Conservation (phyloP, 92 coral and sea anemone genomes). For the Actinernus sp. region DNA sequence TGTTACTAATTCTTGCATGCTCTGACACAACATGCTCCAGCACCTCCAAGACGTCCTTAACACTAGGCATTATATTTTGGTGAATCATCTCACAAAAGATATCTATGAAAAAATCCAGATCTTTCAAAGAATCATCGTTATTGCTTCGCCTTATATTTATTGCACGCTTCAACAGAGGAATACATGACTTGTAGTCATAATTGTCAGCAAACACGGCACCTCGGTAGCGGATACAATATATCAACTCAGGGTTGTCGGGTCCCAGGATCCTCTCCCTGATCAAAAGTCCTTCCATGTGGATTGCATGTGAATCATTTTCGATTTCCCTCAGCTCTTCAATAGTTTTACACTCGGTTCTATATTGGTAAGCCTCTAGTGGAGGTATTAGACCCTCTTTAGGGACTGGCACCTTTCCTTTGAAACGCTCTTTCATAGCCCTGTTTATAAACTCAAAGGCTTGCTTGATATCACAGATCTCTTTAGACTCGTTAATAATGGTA, state of each 20-base stretch:
- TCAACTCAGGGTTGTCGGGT: too few species aligned
- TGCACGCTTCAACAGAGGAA: too few species aligned
- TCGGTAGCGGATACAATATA: too few species aligned
- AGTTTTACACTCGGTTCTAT: conserved; percentile 66
- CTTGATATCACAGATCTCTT: conserved; percentile 62
- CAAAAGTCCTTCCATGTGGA: conserved; percentile 81
- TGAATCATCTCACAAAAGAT: conserved; percentile 88
- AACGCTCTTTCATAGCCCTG: conserved; percentile 68
- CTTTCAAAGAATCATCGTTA: conserved; percentile 79
- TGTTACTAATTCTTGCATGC: conserved; percentile 55
- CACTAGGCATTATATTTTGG: conserved; percentile 58
- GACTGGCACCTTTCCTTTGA: conserved; percentile 4
- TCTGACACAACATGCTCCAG: conserved; percentile 62
- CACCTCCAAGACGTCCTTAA: conserved; percentile 59
- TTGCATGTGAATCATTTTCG: conserved; percentile 59
- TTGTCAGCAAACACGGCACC: too few species aligned
- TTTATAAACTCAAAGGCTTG: conserved; percentile 63
- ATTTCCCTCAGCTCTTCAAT: conserved; percentile 44
- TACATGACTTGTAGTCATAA: too few species aligned
- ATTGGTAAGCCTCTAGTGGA: conserved; percentile 73
- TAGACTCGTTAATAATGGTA: conserved; percentile 84
- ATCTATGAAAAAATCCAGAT: too few species aligned
- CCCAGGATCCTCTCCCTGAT: conserved; percentile 77
- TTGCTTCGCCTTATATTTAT: too few species aligned
- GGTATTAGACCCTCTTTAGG: conserved; percentile 38